Evolutionary conservation across 2,113 vertebrate genomes (phyloP).

Genomic region (Etia nguti): DNA sequence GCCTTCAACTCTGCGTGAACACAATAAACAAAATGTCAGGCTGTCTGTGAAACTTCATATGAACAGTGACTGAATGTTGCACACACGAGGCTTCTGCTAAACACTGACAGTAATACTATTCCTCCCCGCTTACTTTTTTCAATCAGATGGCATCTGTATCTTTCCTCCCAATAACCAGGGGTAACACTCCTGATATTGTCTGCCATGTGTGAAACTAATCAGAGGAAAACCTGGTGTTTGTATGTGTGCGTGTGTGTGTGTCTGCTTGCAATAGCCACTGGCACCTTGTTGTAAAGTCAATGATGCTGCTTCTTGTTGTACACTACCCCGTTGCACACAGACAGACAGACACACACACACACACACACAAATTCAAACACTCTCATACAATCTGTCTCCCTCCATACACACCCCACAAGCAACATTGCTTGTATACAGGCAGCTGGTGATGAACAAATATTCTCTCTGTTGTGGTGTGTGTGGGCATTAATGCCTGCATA

Average conservation of each 20-base stretch:
- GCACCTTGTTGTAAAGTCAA: constrained; percentile 48
- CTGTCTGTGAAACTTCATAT: background rate
- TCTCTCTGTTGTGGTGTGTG: constrained; percentile 22
- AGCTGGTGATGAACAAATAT: constrained; percentile 63
- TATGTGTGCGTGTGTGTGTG: background rate
- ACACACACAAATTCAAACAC: constrained; percentile 1
- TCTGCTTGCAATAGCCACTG: constrained; percentile 20
- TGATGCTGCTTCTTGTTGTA: constrained; percentile 38
- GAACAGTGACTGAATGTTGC: background rate
- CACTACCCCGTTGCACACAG: constrained; percentile 8
- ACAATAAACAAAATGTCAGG: background rate
- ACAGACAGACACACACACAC: background rate
- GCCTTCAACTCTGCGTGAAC: background rate
- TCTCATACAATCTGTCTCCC: constrained; percentile 30
- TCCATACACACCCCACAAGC: constrained; percentile 33
- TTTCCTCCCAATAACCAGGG: background rate
- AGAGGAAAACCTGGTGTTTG: background rate
- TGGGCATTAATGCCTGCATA: background rate
- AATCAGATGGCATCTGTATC: constrained; percentile 26
- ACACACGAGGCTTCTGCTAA: background rate
- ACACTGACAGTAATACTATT: background rate
- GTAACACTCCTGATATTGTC: constrained; percentile 8
- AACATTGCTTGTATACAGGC: constrained; percentile 27
- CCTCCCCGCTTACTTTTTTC: constrained; percentile 4
- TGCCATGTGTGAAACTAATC: constrained; percentile 47